Evolutionary conservation across 2,113 vertebrate species (phyloP), one percentile per base, ranked within the genome.

Genomic region (Andinoacara biseriatus): DNA sequence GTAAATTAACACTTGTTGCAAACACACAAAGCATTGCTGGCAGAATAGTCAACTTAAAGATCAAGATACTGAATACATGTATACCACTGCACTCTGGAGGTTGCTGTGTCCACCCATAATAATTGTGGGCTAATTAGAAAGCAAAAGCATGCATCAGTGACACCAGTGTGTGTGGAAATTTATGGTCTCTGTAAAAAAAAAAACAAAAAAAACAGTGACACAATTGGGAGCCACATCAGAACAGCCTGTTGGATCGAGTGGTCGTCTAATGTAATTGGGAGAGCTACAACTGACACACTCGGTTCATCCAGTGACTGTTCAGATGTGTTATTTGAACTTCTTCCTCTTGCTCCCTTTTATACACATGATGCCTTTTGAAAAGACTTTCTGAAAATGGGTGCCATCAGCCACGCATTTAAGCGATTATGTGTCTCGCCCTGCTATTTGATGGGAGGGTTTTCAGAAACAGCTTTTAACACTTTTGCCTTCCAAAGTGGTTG

Each of bases 71-170:
- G 43, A 69, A 69, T 69, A 26, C 26, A 26, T 26, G 26, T 26
- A 49, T 69, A 29, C 1, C 15, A 46, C 1, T 67, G 3, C 63
- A 49, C 18, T 52, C 17, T 52, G 43, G 43, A 29, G 17, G 43
- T 13, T 52, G 35, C 4, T 31, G 24, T 31, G 17, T 8, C 24
- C 43, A 52, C 49, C 18, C 17, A 17, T 52, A 18, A 29, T 52
- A 43, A 72, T 52, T 72, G 24, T 72, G 43, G 65, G 43, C 65
- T 72, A 52, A 72, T 72, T 72, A 18, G 65, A 72, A 52, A 72
- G 65, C 24, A 69, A 52, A 52, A 13, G 15, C 43, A 31, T 52
- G 43, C 65, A 72, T 72, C 10, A 5, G 2, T 52, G 24, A 20
- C 10, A 49, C 43, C 24, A 69, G 43, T 69, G 65, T 69, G 17